Conservation (phyloP, 2,888 invertebrate species). For the Mimachlamys varia region DNA sequence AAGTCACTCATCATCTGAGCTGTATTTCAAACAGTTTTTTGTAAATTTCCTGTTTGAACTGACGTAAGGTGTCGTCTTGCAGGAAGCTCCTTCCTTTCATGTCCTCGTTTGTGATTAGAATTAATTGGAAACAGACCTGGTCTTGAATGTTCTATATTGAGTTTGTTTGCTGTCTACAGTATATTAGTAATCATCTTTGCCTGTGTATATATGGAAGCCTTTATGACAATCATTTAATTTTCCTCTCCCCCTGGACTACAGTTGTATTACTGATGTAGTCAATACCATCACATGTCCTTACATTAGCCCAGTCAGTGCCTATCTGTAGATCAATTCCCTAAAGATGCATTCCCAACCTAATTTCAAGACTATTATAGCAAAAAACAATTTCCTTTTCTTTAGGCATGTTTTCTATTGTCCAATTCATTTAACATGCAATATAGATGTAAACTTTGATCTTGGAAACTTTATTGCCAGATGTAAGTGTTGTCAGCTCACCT, state of each 20-base stretch:
- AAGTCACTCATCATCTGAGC: background rate
- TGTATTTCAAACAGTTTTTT: background rate
- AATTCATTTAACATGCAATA: background rate
- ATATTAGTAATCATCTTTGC: background rate
- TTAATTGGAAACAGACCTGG: background rate
- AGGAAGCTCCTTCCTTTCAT: background rate
- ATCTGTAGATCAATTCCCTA: background rate
- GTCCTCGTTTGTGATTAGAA: background rate
- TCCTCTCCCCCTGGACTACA: background rate
- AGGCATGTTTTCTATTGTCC: background rate
- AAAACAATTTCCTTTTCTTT: too few relatives aligned
- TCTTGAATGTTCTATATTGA: background rate
- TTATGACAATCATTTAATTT: background rate
- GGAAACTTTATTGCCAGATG: too few relatives aligned
- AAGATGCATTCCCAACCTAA: background rate
- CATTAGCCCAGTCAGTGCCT: background rate
- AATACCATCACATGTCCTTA: background rate
- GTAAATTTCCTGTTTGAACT: background rate
- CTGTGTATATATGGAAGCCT: constrained; percentile 1
- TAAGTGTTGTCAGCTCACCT: too few relatives aligned
- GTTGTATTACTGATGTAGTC: background rate
- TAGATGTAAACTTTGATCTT: too few relatives aligned
- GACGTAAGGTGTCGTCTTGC: background rate
- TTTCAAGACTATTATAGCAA: too few relatives aligned
- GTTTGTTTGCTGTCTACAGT: background rate